These are phyloP conservation scores for Parotia lawesii DNA, from an alignment of 2,113 vertebrate species.

Conservation along the genomic window DNA sequence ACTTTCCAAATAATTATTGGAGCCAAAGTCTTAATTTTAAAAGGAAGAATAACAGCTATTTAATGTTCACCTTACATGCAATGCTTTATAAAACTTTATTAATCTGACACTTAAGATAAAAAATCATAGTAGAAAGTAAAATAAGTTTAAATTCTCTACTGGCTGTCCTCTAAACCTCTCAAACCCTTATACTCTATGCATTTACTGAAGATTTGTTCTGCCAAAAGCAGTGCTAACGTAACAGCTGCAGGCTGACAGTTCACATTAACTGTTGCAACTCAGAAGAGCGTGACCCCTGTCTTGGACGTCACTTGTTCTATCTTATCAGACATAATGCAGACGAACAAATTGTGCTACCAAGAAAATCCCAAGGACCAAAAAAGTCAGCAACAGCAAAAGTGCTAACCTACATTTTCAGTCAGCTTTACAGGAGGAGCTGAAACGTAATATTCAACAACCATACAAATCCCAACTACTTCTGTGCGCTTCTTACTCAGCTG, in stretches of 20 bases:
- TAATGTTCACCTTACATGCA: not conserved
- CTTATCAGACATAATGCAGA: constrained; percentile 53
- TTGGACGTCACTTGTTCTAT: constrained; percentile 37
- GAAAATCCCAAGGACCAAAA: constrained; percentile 56
- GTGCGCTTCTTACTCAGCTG: not conserved
- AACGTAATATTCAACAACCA: not conserved
- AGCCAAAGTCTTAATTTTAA: not conserved
- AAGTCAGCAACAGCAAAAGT: constrained; percentile 15
- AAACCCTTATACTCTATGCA: not conserved
- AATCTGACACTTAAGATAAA: not conserved
- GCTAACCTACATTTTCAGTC: constrained; percentile 1
- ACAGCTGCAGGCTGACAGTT: constrained; percentile 64
- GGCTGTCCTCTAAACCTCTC: constrained; percentile 33
- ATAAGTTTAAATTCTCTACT: constrained; percentile 9
- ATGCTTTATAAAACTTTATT: not conserved
- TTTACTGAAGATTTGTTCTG: constrained; percentile 51
- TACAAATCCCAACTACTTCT: not conserved
- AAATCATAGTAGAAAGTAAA: not conserved
- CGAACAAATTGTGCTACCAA: not conserved
- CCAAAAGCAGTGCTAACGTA: constrained; percentile 26
- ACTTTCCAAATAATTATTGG: not conserved
- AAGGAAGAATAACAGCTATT: not conserved
- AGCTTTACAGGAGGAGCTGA: not conserved
- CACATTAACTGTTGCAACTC: constrained; percentile 42
- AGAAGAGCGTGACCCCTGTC: constrained; percentile 35